Percentiles rank a stretch among this genome's conserved stretches.
Evolutionary conservation across 2,888 invertebrate genomes (phyloP).

Genomic region (Monochamus alternatus): DNA sequence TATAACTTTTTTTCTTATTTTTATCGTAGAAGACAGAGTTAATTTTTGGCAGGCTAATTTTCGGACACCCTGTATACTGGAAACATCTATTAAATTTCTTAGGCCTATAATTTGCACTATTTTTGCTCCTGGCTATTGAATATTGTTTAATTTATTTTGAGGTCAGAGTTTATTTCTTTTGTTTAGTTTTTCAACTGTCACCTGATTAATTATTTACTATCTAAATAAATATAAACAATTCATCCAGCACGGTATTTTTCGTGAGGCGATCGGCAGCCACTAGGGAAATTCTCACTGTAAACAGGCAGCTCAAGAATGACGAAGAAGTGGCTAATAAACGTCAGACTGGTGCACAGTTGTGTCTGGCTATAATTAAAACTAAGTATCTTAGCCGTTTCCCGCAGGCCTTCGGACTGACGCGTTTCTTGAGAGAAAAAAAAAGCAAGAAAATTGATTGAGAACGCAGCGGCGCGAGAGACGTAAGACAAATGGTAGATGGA

Average conservation of each 20-base stretch:
- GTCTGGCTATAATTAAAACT: slow-evolving; percentile 69
- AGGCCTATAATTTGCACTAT: too few species aligned
- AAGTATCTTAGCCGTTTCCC: slow-evolving; percentile 65
- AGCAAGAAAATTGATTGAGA: slow-evolving; percentile 66
- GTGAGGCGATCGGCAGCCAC: slow-evolving; percentile 56
- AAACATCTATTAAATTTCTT: too few species aligned
- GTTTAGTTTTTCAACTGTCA: too few species aligned
- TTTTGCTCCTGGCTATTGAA: too few species aligned
- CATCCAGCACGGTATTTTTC: slow-evolving; percentile 24
- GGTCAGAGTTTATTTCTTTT: too few species aligned
- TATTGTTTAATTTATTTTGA: too few species aligned
- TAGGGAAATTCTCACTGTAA: slow-evolving; percentile 62
- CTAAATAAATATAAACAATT: neutral
- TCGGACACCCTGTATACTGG: too few species aligned
- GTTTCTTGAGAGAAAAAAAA: slow-evolving; percentile 49
- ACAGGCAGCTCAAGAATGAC: slow-evolving; percentile 60
- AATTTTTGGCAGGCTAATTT: too few species aligned
- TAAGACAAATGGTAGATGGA: slow-evolving; percentile 64
- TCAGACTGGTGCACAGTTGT: slow-evolving; percentile 62
- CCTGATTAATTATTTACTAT: too few species aligned
- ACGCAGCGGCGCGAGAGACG: slow-evolving; percentile 65
- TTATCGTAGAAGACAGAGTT: too few species aligned
- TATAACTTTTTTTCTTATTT: too few species aligned
- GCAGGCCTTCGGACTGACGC: slow-evolving; percentile 55
- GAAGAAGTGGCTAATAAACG: slow-evolving; percentile 67